These are phyloP conservation scores for Eretmochelys imbricata DNA, from an alignment of 2,113 vertebrate species.

Conservation along the genomic window DNA sequence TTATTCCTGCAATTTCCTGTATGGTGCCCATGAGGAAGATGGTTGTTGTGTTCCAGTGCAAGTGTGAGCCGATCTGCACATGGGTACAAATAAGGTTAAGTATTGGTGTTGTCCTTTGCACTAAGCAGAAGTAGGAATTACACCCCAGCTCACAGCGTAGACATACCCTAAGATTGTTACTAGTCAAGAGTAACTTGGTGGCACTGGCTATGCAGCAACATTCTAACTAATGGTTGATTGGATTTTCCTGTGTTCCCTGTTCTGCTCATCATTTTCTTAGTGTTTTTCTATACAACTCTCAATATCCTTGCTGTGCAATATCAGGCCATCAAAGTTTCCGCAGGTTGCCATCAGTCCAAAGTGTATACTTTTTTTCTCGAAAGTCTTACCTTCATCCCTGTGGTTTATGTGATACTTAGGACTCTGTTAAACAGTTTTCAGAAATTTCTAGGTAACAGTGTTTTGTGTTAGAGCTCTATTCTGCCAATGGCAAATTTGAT, in stretches of 20 bases:
- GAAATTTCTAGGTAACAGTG: not conserved
- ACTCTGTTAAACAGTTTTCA: not conserved
- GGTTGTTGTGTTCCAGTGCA: not conserved
- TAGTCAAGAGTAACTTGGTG: not conserved
- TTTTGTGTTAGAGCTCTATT: not conserved
- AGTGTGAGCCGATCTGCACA: not conserved
- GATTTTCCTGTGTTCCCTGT: not conserved
- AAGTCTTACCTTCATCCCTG: not conserved
- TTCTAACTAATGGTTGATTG: not conserved
- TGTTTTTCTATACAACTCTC: not conserved
- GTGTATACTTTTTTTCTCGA: not conserved
- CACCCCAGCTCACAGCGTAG: not conserved
- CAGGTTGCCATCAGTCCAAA: not conserved
- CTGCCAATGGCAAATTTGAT: not conserved
- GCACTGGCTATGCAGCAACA: accelerated
- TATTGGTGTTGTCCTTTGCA: accelerated
- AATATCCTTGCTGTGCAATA: not conserved
- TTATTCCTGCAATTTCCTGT: constrained; percentile 27
- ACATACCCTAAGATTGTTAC: not conserved
- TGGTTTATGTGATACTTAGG: not conserved
- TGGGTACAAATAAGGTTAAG: not conserved
- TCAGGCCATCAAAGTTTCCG: not conserved
- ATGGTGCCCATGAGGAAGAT: constrained; percentile 10
- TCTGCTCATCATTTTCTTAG: not conserved
- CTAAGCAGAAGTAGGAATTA: not conserved